Evolutionary conservation across 2,888 invertebrate species (phyloP).

Genomic region (Protodeltote pygarga): DNA sequence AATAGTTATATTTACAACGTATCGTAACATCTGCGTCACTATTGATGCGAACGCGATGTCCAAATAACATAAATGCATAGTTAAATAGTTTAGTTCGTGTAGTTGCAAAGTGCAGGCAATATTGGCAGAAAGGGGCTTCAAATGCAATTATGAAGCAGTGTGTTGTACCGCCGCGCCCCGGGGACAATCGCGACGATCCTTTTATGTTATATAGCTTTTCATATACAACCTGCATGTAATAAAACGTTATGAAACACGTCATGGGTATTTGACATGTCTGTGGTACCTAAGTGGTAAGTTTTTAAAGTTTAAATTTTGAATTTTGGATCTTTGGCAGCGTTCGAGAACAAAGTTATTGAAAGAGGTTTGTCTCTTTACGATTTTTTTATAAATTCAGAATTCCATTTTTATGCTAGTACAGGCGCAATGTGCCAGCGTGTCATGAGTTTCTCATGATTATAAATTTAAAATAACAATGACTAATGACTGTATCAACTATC

Average conservation of each 20-base stretch:
- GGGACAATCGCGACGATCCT: conserved; percentile 58
- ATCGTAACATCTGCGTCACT: no score
- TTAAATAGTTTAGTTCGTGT: conserved; percentile 45
- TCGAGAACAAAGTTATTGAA: neutral
- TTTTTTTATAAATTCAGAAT: no score
- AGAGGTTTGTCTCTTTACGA: no score
- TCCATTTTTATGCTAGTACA: no score
- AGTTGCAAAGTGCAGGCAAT: conserved; percentile 63
- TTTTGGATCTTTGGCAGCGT: conserved; percentile 13
- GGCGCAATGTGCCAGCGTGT: no score
- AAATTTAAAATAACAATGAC: no score
- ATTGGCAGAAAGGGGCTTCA: conserved; percentile 71
- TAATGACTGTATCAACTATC: no score
- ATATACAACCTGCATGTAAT: conserved; percentile 28
- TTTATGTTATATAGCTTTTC: conserved; percentile 40
- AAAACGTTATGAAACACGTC: conserved; percentile 29
- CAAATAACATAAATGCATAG: no score
- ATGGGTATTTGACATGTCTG: neutral
- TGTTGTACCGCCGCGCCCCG: conserved; percentile 58
- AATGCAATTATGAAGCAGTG: conserved; percentile 79
- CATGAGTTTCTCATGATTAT: no score
- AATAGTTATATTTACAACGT: no score
- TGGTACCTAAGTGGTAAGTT: conserved; percentile 13
- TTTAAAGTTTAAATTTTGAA: conserved; percentile 22
- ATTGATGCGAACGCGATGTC: no score